A percentile compares a stretch with the other conserved stretches of the same genome.
These are phyloP conservation scores for Terrapene triunguis DNA, from an alignment of 2,113 vertebrate species.

Conservation along the genomic window DNA sequence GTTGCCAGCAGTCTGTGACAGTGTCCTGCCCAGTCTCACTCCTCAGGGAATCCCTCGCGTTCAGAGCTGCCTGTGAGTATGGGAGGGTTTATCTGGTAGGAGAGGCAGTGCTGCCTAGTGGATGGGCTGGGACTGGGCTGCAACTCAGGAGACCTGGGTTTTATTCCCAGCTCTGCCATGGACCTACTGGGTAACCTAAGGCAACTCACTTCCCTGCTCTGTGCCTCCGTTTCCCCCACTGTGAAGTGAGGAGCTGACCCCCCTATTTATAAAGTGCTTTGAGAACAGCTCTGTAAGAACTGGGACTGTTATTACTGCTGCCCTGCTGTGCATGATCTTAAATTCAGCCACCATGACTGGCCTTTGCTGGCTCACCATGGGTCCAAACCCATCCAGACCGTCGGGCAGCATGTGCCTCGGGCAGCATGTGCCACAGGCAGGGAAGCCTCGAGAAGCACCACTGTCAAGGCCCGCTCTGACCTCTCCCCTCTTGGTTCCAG, in stretches of 20 bases:
- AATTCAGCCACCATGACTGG: too few species aligned
- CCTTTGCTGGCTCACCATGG: too few species aligned
- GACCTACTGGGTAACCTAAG: not conserved
- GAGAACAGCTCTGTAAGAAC: not conserved
- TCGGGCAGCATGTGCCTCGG: too few species aligned
- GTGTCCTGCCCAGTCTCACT: not conserved
- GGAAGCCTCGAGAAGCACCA: too few species aligned
- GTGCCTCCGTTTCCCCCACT: not conserved
- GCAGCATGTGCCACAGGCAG: too few species aligned
- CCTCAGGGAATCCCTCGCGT: not conserved
- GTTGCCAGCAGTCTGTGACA: not conserved
- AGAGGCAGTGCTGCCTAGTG: not conserved
- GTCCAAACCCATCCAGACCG: too few species aligned
- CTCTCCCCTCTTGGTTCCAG: conserved; percentile 76
- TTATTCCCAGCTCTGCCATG: not conserved
- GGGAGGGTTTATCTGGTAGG: not conserved
- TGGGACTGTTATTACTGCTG: not conserved
- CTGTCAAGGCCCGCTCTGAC: not conserved
- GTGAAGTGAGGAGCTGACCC: not conserved
- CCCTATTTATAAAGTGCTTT: not conserved
- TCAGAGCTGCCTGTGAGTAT: not conserved
- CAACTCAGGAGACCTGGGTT: not conserved
- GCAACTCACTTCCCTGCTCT: not conserved
- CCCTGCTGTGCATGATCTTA: not conserved
- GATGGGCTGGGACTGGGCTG: not conserved